Evolutionary conservation across 2,113 vertebrate genomes (phyloP), one percentile per base, ranked within the genome.

Genomic region (Pluvianellus socialis): DNA sequence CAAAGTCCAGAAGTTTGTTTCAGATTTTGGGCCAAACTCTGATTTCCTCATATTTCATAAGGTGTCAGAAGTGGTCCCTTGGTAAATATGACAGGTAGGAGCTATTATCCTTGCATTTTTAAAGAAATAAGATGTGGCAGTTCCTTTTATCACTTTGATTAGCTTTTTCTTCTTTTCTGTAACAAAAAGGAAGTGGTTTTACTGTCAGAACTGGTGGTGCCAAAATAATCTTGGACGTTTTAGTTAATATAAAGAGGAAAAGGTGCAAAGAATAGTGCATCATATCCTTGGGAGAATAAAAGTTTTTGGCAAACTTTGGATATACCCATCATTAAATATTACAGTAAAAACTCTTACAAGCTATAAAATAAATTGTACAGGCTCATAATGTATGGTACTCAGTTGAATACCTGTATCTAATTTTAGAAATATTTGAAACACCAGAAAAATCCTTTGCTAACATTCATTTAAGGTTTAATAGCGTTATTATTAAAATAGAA

Each of bases 401-500:
- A 33, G 72, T 32, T 66, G 49, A 35, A 70, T 75, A 91, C 23
- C 44, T 74, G 19, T 61, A 68, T 61, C 65, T 81, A 96, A 89
- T 86, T 92, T 97, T 87, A 94, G 95, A 94, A 75, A 81, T 53
- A 89, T 72, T 79, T 86, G 47, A 87, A 67, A 84, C 44, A 53
- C 38, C 30, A 32, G n/a, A 92, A 88, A 86, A 96, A 94, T 87
- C 35, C 74, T 81, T 94, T 81, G 15, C 56, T 79, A 95, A 68
- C 44, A 94, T 56, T 92, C 21, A 95, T 86, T 79, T 92, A 84
- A 68, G 53, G 6, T 94, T 96, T 86, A 86, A 86, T 70, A 86
- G 92, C 56, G 23, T 88, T 96, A 94, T 94, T 86, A 94, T 87
- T 94, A 62, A 86, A 96, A 94, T 67, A 89, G 56, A 89, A 68